phyloP scores from a whole-genome alignment of 92 coral and sea anemone species.

The Hydrozoanthus gracilis region DNA sequence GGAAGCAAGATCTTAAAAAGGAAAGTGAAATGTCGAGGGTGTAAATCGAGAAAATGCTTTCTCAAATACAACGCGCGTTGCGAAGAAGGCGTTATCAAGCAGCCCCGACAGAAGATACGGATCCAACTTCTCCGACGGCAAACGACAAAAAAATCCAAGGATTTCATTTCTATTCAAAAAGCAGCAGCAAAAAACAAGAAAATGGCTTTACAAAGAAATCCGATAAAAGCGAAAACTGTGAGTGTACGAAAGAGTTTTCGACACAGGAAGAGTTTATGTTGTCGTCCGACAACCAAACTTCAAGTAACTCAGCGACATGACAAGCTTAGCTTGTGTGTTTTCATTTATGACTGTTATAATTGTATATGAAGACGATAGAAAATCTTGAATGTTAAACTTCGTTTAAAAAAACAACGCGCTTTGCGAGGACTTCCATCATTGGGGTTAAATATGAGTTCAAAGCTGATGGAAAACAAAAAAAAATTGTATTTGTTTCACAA shows the following conservation, averaged over 20 bases:
- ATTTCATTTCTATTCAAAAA: conserved; percentile 22
- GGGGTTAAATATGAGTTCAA: too few species aligned
- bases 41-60: conserved; percentile 6
- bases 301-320: background rate
- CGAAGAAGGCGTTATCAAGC: conserved; percentile 31
- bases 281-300: background rate
- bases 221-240: background rate
- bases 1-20: background rate
- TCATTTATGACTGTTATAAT: background rate
- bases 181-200: background rate
- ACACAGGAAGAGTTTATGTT: background rate
- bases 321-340: background rate
- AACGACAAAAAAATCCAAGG: conserved; percentile 22
- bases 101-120: conserved; percentile 33
- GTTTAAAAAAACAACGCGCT: background rate
- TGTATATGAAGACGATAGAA: background rate
- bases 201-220: background rate
- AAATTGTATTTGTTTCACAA: too few species aligned
- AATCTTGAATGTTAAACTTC: background rate
- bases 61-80: conserved; percentile 37
- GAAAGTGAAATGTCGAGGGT: background rate
- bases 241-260: background rate
- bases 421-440: too few species aligned
- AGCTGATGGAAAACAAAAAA: too few species aligned
- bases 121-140: conserved; percentile 30